Base-by-base conservation (phyloP, 2,113 vertebrate genomes). In the Acanthisitta chloris region DNA sequence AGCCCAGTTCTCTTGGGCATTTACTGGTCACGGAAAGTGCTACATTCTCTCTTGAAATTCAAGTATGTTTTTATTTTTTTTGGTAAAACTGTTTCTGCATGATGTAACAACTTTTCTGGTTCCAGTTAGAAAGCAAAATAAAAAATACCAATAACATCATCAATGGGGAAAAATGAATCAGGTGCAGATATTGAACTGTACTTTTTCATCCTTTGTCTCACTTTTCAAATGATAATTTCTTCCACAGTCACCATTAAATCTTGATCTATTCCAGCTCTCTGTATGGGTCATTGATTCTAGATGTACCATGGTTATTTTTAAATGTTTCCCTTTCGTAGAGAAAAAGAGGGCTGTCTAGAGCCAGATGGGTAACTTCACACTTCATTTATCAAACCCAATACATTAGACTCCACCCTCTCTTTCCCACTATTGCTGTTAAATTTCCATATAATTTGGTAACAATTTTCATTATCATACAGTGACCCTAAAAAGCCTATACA, bases 321-420 rank as follows among this genome's bases (percentile, higher is more conserved):
- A 97, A 98, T 97, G 98, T 97, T 98, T 98, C 97, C 96, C 97
- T 97, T 98, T 97, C 94, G 97, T 87, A 94, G 95, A 97, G 96
- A 97, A 95, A 95, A 97, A 92, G 73, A 93, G 88, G 94, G 97
- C 96, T 97, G 97, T 96, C 98, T 98, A 97, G 97, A 98, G 98
- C 98, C 99, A 99, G 99, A 99, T 99, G 99, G 99, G 98, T 98
- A 98, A 98, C 99, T 99, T 99, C 99, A 99, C 99, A 99, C 99
- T 99, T 98, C 99, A 99, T 99, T 99, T 99, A 99, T 99, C 99
- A 99, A 99, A 99, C 98, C 98, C 97, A 99, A 99, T 98, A 97
- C 98, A 92, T 96, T 13, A 91, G 97, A 97, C 98, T 89, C 97
- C 97, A 96, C 98, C 98, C 98, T 98, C 98, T 98, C 97, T 97